Evolutionary conservation across 2,113 vertebrate species (phyloP).

Genomic region (Gadus macrocephalus): DNA sequence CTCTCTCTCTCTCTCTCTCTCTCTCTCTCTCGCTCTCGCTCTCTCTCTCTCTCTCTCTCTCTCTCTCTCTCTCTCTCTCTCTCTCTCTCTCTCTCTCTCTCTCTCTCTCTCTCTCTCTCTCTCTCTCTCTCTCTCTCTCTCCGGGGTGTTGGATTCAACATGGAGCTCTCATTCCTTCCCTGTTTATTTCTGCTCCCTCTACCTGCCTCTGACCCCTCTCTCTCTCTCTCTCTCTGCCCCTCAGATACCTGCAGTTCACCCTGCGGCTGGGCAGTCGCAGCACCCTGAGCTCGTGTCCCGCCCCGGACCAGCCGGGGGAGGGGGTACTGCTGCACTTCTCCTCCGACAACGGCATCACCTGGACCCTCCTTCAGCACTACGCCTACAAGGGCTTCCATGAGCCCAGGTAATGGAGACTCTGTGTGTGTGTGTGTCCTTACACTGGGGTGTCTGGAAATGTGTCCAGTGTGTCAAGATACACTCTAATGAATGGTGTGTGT

Average conservation of each 20-base stretch:
- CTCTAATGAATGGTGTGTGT: no score
- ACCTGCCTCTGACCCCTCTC: not conserved
- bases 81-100: not conserved
- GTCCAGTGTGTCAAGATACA: no score
- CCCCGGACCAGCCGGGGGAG: constrained; percentile 92
- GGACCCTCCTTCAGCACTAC: constrained; percentile 94
- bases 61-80: not conserved
- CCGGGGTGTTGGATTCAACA: no score
- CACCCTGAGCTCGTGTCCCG: constrained; percentile 90
- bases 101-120: not conserved
- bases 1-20: no score
- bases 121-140: no score
- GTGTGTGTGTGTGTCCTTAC: not conserved
- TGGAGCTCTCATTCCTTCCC: no score
- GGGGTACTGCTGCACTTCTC: constrained; percentile 94
- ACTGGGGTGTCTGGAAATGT: no score
- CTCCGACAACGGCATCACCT: constrained; percentile 94
- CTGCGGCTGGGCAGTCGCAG: constrained; percentile 92
- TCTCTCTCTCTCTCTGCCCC: not conserved
- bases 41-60: not conserved
- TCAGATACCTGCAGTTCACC: constrained; percentile 94
- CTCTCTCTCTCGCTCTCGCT: not conserved
- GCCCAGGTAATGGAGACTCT: constrained; percentile 77
- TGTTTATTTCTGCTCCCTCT: no score
- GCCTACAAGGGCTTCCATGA: constrained; percentile 94